Base-by-base conservation (phyloP, 2,888 invertebrate species). In the Rotaria sp. region DNA sequence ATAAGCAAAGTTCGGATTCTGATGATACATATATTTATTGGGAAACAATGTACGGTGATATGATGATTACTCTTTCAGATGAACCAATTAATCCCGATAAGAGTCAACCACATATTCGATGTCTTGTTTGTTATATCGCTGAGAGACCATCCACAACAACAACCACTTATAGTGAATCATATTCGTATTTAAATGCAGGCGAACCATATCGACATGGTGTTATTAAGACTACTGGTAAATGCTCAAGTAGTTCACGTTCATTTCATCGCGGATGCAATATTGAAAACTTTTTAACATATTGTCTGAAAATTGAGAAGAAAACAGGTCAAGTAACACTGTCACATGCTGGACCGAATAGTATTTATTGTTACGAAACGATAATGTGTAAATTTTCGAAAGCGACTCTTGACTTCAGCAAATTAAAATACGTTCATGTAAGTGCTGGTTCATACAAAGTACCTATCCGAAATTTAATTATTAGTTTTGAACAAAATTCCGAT, bases 11-110 rank as follows among this genome's bases (percentile, higher is more conserved):
- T 35, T 11, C 67, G 4, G 15, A 35, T 30, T 26, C 24, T 13
- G 80, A 80, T 45, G 41, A 80, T n/a, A 80, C 26, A 13, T 80
- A 45, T 45, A 80, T 80, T n/a, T 80, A 80, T 80, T 80, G 80
- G 80, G 8, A 80, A 80, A 4, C 80, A 2, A 80, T 80, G 80
- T 45, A 45, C n/a, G 80, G 80, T 10, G 80, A 80, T 45, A 80
- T 80, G 80, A 80, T 80, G 41, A 26, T 80, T 15, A 45, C 80
- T 21, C 45, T 80, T 15, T 41, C 80, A 15, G 7, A 80, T 80
- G 80, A 80, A 80, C 80, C 0, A 18, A 80, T 80, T 35, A 10
- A 80, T 41, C 45, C 80, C n/a, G 26, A 75, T 26, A 45, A 2
- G 21, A 26, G 0, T 26, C 30, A 75, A 45, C 38, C 38, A 41